A percentile compares a stretch with the other conserved stretches of the same genome.
Evolutionary conservation across 2,888 invertebrate genomes (phyloP).

Genomic region (Xestia rhomboidea): DNA sequence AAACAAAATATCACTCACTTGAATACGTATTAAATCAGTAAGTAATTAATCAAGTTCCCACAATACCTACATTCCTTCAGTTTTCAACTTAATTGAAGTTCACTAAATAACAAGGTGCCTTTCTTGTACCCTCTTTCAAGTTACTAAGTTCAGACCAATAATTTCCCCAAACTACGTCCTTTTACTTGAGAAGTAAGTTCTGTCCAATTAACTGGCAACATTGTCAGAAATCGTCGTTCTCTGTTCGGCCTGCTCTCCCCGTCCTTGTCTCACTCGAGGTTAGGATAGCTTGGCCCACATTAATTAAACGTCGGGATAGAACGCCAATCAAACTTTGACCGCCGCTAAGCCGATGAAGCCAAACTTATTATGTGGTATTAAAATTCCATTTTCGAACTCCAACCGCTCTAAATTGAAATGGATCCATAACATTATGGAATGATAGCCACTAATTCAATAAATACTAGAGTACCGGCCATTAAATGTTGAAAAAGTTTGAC

Average conservation of each 20-base stretch:
- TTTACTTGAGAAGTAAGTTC: slow-evolving; percentile 82
- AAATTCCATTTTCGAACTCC: slow-evolving; percentile 86
- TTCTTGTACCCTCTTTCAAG: slow-evolving; percentile 74
- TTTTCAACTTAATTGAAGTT: slow-evolving; percentile 70
- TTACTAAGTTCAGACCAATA: slow-evolving; percentile 78
- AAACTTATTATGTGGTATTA: slow-evolving; percentile 89
- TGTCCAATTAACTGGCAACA: slow-evolving; percentile 86
- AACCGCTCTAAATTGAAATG: slow-evolving; percentile 84
- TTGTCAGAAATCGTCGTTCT: slow-evolving; percentile 77
- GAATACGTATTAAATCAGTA: slow-evolving; percentile 35
- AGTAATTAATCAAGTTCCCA: slow-evolving; percentile 58
- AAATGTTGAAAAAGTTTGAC: slow-evolving; percentile 61
- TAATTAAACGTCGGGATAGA: slow-evolving; percentile 89
- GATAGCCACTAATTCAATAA: slow-evolving; percentile 77
- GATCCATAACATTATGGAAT: slow-evolving; percentile 76
- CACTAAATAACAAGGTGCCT: slow-evolving; percentile 73
- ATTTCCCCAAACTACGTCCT: slow-evolving; percentile 80
- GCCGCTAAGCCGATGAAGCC: slow-evolving; percentile 87
- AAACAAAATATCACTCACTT: background rate
- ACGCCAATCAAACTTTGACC: slow-evolving; percentile 90
- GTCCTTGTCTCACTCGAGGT: slow-evolving; percentile 79
- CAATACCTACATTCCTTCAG: slow-evolving; percentile 69
- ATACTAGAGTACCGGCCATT: slow-evolving; percentile 67
- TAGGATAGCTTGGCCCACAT: slow-evolving; percentile 84
- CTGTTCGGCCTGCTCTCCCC: slow-evolving; percentile 70